Conservation (phyloP, 64 coral and sea anemone species). For the Montipora foliosa region DNA sequence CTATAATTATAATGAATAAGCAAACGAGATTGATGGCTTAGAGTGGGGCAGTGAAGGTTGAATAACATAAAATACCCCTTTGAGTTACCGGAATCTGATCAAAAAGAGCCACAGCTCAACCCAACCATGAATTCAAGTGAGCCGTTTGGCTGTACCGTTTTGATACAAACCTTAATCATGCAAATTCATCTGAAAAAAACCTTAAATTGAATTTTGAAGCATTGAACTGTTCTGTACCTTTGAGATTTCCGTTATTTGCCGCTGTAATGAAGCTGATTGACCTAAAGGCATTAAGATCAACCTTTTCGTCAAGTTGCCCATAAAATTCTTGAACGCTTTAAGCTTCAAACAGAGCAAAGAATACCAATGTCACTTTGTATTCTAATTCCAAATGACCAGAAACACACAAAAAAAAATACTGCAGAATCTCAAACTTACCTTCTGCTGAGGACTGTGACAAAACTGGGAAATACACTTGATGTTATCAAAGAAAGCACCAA, state of each 20-base stretch:
- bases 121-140: no score
- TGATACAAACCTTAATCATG: no score
- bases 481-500: neutral
- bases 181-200: no score
- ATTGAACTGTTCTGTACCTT: neutral
- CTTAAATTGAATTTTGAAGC: neutral
- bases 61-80: no score
- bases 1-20: no score
- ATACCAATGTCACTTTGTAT: neutral
- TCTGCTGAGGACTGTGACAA: conserved; percentile 8
- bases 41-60: no score
- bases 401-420: neutral
- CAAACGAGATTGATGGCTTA: no score
- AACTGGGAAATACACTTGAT: neutral
- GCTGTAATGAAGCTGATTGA: neutral
- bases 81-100: no score
- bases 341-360: conserved; percentile 19
- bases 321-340: neutral
- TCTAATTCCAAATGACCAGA: no score
- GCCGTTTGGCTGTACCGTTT: no score
- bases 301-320: neutral
- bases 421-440: neutral
- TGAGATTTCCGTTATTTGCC: neutral
- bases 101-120: no score
- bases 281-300: neutral